Evolutionary conservation across 2,797 vertebrate genomes (phyloP).

Genomic region (Sebastes itinus): DNA sequence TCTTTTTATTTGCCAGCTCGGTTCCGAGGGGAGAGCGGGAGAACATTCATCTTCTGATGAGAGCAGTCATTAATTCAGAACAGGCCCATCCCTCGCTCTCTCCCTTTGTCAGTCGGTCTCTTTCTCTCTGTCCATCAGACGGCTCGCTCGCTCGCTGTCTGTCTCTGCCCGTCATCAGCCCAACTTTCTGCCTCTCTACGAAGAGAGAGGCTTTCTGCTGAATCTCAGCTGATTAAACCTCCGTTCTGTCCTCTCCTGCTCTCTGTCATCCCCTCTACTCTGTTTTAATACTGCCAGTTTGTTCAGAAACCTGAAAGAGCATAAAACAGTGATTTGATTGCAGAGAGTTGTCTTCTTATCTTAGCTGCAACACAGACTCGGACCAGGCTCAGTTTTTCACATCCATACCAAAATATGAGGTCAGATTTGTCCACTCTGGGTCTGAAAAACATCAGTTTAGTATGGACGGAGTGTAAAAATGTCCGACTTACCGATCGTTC

Average conservation of each 20-base stretch:
- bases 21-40: slow-evolving; percentile 68
- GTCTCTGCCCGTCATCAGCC: slow-evolving; percentile 50
- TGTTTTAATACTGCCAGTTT: neutral
- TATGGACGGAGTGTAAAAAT: neutral
- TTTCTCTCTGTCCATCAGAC: slow-evolving; percentile 67
- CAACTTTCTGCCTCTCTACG: slow-evolving; percentile 23
- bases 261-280: neutral
- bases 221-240: neutral
- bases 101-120: slow-evolving; percentile 66
- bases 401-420: neutral
- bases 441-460: neutral
- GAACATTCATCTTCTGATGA: slow-evolving; percentile 78
- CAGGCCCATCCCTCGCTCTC: slow-evolving; percentile 67
- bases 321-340: neutral
- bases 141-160: slow-evolving; percentile 29
- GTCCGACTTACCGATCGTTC: neutral
- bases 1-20: slow-evolving; percentile 69
- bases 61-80: slow-evolving; percentile 82
- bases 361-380: neutral
- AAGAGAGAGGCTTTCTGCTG: neutral
- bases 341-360: neutral
- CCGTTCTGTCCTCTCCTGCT: neutral
- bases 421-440: neutral
- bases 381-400: too few species aligned
- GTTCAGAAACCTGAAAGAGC: neutral